Evolutionary conservation across 2,797 vertebrate species (phyloP), one percentile per base, ranked within the genome.

Genomic region (Columba guinea): DNA sequence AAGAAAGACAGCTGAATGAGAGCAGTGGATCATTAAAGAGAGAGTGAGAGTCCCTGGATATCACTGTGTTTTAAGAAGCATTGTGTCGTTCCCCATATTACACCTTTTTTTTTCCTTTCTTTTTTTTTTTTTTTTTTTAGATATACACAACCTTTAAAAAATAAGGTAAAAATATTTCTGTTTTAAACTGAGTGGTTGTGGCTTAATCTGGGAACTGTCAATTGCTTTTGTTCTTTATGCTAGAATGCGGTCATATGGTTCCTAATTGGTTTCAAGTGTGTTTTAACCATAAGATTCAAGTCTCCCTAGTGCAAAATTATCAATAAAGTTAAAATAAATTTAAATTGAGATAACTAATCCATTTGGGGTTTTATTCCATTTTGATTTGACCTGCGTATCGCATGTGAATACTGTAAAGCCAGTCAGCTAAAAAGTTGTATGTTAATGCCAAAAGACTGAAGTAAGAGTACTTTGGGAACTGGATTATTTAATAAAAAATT

Each of bases 1-100:
- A 98, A 98, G 97, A 98, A 97, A 98, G 97, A 98, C 98, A 98
- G 98, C 97, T 98, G 98, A 98, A 97, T 98, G 98, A 98, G 97
- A 98, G 97, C 96, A 95, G 97, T 96, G 96, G 97, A 98, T 98
- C 97, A 98, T 98, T 98, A 98, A 98, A 98, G 97, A 96, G 92
- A 97, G 97, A 98, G 96, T 48, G 97, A 97, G 95, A 96, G 98
- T 98, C 98, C 98, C 98, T 97, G 97, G 98, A 96, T 97, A 97
- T 98, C 97, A 93, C 97, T 95, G 96, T 97, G 97, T 98, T 98
- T 98, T 98, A 98, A 98, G 97, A 97, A 98, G 97, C 97, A 96
- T 96, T 97, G 97, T 98, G 96, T 97, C 92, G 2, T 97, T 97
- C 96, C 84, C 84, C 93, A 89, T 97, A 97, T 97, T 97, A 98